Percentiles rank a stretch among this genome's conserved stretches.
Conservation (phyloP, 2,113 vertebrate species). For the Anoplopoma fimbria region DNA sequence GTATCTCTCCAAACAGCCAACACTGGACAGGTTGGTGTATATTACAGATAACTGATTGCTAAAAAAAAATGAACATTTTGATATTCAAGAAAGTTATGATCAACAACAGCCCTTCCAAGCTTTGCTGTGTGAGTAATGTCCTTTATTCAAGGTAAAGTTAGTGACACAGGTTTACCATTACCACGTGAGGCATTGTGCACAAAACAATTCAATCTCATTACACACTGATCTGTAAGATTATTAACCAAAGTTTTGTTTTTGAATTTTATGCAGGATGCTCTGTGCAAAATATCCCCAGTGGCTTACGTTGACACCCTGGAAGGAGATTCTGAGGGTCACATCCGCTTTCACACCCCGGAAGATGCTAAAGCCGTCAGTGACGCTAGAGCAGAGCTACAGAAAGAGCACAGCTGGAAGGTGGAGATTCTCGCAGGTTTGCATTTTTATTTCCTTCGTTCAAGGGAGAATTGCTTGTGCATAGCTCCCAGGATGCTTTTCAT, state of each 20-base stretch:
- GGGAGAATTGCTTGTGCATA: background rate
- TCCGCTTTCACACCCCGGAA: constrained; percentile 89
- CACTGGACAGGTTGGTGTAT: background rate
- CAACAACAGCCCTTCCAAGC: too few species aligned
- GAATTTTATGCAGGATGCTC: constrained; percentile 81
- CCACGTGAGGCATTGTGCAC: background rate
- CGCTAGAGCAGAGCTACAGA: constrained; percentile 83
- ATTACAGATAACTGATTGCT: background rate
- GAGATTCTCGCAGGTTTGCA: constrained; percentile 91
- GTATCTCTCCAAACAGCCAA: too few species aligned
- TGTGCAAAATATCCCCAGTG: constrained; percentile 88
- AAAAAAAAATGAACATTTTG: background rate
- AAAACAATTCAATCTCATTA: background rate
- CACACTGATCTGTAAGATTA: background rate
- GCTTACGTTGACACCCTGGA: constrained; percentile 93
- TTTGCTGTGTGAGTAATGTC: background rate
- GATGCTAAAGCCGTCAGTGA: constrained; percentile 85
- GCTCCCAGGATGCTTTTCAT: background rate
- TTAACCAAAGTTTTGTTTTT: background rate
- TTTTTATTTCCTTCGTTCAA: background rate
- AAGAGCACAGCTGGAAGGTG: constrained; percentile 90
- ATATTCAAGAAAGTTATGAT: too few species aligned
- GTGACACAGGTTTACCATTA: background rate
- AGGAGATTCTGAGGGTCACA: constrained; percentile 92
- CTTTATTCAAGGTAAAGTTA: background rate